phyloP scores from a whole-genome alignment of 2,888 invertebrate species.

The Cephus pulcher region DNA sequence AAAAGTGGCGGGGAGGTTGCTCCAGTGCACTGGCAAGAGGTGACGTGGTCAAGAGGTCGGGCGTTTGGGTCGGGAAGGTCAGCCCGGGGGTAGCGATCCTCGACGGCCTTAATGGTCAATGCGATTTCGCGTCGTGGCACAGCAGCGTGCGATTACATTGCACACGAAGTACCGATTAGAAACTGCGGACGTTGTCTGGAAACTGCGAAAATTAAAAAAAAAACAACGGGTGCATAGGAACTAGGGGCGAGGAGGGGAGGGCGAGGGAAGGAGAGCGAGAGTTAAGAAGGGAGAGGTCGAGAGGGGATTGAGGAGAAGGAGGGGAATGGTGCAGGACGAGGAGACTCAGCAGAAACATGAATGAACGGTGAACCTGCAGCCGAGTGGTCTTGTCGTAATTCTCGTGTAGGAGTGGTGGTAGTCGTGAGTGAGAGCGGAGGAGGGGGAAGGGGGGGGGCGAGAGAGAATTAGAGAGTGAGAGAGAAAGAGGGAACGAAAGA shows the following conservation, averaged over 20 bases:
- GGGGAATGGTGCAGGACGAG: constrained; percentile 23
- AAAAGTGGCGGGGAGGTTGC: not conserved
- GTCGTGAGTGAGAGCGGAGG: constrained; percentile 15
- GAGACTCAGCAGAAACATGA: constrained; percentile 45
- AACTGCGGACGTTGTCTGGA: not conserved
- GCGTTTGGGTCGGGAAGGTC: not conserved
- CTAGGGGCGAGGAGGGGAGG: not conserved
- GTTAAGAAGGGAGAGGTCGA: too few relatives aligned
- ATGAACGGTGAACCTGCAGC: constrained; percentile 53
- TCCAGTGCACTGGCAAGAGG: not conserved
- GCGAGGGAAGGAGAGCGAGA: constrained; percentile 4
- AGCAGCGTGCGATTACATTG: not conserved
- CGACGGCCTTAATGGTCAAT: not conserved
- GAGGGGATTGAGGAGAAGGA: not conserved
- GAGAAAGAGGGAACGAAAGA: constrained; percentile 12
- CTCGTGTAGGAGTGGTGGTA: constrained; percentile 19
- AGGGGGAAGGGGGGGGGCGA: constrained; percentile 5
- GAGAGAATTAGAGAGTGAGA: constrained; percentile 22
- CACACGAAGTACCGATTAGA: not conserved
- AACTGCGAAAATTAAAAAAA: not conserved
- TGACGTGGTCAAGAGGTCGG: not conserved
- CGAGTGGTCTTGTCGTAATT: constrained; percentile 22
- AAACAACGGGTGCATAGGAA: not conserved
- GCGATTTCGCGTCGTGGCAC: not conserved
- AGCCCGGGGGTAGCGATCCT: not conserved